Evolutionary conservation across 2,797 vertebrate species (phyloP).

Genomic region (Parauchenoglanis punctatus): DNA sequence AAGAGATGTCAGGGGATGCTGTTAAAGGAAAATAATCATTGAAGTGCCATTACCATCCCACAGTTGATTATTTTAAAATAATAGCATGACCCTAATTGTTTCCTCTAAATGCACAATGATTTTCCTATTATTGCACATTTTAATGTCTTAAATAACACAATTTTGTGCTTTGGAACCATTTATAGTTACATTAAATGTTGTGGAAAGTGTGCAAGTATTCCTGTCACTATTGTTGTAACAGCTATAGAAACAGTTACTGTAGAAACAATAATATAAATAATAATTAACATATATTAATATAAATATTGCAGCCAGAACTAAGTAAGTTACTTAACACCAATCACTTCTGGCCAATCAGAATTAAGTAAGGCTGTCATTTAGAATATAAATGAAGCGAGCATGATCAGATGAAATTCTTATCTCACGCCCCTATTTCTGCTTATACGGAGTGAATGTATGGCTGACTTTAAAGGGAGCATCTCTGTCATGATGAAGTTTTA

Average conservation of each 20-base stretch:
- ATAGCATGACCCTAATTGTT: background rate
- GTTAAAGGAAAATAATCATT: background rate
- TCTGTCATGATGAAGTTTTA: constrained; percentile 70
- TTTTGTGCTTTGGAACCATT: background rate
- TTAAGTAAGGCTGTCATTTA: background rate
- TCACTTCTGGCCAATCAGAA: background rate
- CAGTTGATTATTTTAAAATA: background rate
- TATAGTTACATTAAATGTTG: background rate
- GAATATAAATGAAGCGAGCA: background rate
- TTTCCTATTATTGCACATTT: background rate
- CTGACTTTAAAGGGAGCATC: constrained; percentile 64
- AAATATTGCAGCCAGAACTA: background rate
- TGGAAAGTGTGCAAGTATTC: background rate
- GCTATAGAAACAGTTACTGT: background rate
- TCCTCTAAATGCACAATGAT: background rate
- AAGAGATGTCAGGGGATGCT: background rate
- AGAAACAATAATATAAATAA: background rate
- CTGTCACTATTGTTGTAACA: background rate
- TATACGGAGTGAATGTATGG: constrained; percentile 54
- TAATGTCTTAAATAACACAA: background rate
- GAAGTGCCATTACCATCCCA: background rate
- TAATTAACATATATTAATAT: background rate
- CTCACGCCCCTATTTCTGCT: background rate
- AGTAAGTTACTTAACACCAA: background rate
- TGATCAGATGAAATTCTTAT: background rate